These are phyloP conservation scores for Danio aesculapii DNA, from an alignment of 2,797 vertebrate species.

Conservation along the genomic window DNA sequence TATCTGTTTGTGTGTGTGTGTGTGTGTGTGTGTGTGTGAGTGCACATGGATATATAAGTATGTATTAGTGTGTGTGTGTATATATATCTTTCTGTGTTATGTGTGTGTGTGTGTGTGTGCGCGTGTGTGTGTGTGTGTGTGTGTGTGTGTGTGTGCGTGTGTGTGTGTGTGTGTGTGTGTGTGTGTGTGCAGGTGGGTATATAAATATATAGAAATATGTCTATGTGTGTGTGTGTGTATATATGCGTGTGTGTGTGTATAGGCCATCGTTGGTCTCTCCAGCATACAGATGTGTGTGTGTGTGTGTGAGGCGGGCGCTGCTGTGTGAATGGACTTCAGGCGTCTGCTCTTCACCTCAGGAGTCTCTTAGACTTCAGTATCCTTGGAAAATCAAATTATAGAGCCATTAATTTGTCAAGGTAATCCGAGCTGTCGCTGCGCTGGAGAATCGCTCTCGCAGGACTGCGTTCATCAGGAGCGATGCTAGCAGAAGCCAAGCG, in stretches of 20 bases:
- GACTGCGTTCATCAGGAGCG: constrained; percentile 79
- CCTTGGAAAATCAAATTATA: constrained; percentile 84
- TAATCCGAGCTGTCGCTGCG: constrained; percentile 82
- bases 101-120: no score
- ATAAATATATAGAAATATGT: no score
- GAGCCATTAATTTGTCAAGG: constrained; percentile 85
- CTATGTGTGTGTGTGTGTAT: no score
- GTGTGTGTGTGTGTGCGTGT: no score
- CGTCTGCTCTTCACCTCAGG: constrained; percentile 69
- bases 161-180: no score
- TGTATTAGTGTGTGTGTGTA: no score
- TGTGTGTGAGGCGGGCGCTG: background rate
- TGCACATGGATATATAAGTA: no score
- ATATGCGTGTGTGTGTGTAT: constrained; percentile 7
- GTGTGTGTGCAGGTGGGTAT: no score
- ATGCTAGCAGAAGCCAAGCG: constrained; percentile 78
- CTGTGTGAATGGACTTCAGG: constrained; percentile 68
- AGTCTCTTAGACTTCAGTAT: constrained; percentile 78
- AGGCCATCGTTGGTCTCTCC: constrained; percentile 58
- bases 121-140: no score
- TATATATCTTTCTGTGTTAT: no score
- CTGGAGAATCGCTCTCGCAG: constrained; percentile 80
- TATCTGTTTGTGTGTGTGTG: no score
- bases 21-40: no score
- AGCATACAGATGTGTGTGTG: constrained; percentile 79